These are phyloP conservation scores for Macropodus opercularis DNA, from an alignment of 2,797 vertebrate species.

Conservation along the genomic window DNA sequence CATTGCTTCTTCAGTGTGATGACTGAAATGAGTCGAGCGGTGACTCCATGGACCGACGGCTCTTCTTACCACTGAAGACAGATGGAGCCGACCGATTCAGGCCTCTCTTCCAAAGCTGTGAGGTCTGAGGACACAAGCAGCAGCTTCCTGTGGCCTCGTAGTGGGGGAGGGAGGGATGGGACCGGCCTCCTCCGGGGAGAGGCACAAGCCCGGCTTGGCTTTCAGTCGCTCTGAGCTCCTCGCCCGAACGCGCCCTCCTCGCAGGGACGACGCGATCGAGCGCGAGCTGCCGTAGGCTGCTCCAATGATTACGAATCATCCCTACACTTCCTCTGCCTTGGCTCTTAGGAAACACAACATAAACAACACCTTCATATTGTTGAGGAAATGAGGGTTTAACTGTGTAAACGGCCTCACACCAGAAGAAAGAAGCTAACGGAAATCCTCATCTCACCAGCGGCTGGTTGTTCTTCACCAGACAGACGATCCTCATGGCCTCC, in stretches of 20 bases:
- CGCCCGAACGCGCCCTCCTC: constrained; percentile 56
- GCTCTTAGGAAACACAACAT: constrained; percentile 46
- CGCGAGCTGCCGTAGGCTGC: constrained; percentile 63
- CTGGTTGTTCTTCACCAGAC: constrained; percentile 94
- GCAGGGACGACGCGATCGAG: constrained; percentile 54
- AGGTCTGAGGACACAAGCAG: constrained; percentile 42
- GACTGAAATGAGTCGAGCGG: not conserved
- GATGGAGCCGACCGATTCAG: constrained; percentile 68
- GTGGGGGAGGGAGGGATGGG: constrained; percentile 43
- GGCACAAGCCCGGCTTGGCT: constrained; percentile 37
- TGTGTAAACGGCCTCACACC: too few species aligned
- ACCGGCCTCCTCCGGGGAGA: constrained; percentile 5
- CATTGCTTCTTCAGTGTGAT: not conserved
- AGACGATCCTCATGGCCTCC: constrained; percentile 91
- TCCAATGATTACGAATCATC: constrained; percentile 50
- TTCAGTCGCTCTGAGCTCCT: constrained; percentile 43
- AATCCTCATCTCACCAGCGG: constrained; percentile 83
- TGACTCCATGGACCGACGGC: not conserved
- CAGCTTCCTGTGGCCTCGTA: constrained; percentile 63
- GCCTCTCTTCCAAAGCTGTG: constrained; percentile 42
- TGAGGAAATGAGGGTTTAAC: not conserved
- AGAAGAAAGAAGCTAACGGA: too few species aligned
- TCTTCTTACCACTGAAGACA: constrained; percentile 68
- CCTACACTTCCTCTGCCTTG: constrained; percentile 20
- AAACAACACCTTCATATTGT: constrained; percentile 4